Percentiles rank a stretch among this genome's conserved stretches.
These are phyloP conservation scores for Sarcophaga carnaria DNA, from an alignment of 2,888 invertebrate species.

Conservation along the genomic window DNA sequence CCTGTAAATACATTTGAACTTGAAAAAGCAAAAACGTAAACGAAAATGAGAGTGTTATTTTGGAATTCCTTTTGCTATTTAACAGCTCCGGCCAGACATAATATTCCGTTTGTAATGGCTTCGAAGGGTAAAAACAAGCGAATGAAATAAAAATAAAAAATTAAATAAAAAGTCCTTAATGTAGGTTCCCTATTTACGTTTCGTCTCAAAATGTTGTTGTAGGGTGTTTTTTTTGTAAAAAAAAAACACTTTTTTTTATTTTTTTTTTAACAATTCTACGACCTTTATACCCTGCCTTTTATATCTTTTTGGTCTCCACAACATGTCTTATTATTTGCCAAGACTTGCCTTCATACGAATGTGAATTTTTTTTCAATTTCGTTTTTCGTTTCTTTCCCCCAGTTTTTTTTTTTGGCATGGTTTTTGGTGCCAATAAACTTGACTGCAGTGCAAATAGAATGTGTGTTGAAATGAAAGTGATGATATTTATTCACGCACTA, in stretches of 20 bases:
- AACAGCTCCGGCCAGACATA: neutral
- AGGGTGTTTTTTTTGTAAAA: too few species aligned
- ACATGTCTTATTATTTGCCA: neutral
- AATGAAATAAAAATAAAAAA: neutral
- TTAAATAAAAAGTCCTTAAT: neutral
- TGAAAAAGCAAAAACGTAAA: neutral
- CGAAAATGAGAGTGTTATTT: neutral
- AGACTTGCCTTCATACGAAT: neutral
- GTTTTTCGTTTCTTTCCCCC: too few species aligned
- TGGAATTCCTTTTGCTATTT: conserved; percentile 4
- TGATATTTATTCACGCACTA: conserved; percentile 9
- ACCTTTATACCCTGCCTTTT: neutral
- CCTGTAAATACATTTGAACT: conserved; percentile 36
- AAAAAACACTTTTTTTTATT: too few species aligned
- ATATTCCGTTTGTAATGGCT: neutral
- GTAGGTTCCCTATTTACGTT: too few species aligned
- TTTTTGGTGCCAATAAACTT: conserved; percentile 39
- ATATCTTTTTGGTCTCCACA: neutral
- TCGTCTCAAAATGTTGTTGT: too few species aligned
- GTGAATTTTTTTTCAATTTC: neutral
- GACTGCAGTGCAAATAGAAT: conserved; percentile 28
- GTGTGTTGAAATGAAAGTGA: neutral
- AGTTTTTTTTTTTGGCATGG: neutral
- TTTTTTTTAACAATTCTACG: neutral
- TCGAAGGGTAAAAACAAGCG: too few species aligned